A percentile compares a stretch with the other conserved stretches of the same genome.
Conservation (phyloP, 2,888 invertebrate genomes). For the Hydropsyche betteni region DNA sequence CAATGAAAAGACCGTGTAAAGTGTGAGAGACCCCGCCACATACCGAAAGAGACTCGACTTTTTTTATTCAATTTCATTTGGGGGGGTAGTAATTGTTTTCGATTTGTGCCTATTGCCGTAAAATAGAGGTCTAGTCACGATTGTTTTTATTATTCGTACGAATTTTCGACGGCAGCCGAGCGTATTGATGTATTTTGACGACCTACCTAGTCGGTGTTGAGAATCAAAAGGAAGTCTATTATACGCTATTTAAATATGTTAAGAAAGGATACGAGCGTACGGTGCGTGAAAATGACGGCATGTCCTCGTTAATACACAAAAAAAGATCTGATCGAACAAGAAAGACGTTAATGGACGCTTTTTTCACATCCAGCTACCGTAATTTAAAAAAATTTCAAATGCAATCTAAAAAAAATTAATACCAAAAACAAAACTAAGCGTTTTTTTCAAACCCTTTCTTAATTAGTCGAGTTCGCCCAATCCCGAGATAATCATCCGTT, state of each 20-base stretch:
- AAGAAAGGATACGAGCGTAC: conserved; percentile 28
- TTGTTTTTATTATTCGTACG: conserved; percentile 16
- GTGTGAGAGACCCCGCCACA: background rate
- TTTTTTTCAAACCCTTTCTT: no score
- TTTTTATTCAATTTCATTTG: background rate
- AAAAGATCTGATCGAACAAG: background rate
- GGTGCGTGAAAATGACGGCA: background rate
- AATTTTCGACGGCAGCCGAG: conserved; percentile 8
- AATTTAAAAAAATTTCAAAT: no score
- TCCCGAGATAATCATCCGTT: no score
- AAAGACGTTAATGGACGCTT: background rate
- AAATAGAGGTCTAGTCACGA: conserved; percentile 1
- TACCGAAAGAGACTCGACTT: background rate
- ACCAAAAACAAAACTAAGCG: no score
- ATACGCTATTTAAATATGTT: conserved; percentile 32
- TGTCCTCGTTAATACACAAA: background rate
- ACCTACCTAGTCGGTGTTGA: conserved; percentile 8
- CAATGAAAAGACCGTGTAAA: conserved; percentile 25
- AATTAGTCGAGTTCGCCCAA: no score
- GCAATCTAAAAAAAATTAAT: no score
- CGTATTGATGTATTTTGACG: conserved; percentile 4
- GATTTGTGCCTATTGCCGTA: conserved; percentile 20
- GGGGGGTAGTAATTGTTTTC: conserved; percentile 19
- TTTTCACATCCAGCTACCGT: no score
- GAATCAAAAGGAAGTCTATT: conserved; percentile 23